phyloP scores from a whole-genome alignment of 2,888 invertebrate species.

The Drosophila ezoana region DNA sequence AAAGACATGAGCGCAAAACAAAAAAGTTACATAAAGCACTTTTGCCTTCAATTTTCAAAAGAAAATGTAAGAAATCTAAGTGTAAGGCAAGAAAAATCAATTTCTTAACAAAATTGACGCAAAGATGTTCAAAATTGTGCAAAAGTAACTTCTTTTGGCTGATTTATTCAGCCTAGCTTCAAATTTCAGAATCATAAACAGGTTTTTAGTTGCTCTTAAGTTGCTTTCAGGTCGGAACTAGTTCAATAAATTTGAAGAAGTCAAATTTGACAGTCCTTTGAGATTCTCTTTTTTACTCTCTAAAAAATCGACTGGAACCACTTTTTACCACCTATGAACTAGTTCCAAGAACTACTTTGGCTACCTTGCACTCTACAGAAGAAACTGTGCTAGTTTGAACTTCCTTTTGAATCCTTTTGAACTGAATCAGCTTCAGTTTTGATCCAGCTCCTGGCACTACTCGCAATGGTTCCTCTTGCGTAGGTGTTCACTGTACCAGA shows the following conservation, averaged over 20 bases:
- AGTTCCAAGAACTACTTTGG: background rate
- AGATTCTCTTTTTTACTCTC: background rate
- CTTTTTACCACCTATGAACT: background rate
- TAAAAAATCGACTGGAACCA: background rate
- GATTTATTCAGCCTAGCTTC: no score
- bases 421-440: background rate
- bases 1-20: conserved; percentile 31
- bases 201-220: no score
- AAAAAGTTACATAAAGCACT: conserved; percentile 25
- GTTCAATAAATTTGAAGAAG: no score
- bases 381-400: background rate
- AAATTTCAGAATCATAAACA: no score
- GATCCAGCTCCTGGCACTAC: background rate
- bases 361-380: no score
- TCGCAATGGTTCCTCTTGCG: background rate
- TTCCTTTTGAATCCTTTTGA: background rate
- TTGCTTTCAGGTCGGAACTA: no score
- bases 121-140: no score
- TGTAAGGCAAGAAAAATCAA: no score
- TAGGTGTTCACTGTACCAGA: conserved; percentile 7
- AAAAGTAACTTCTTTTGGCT: no score
- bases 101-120: no score
- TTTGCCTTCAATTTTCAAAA: background rate
- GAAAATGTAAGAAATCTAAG: background rate
- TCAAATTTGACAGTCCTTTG: no score